Evolutionary conservation across 2,113 vertebrate genomes (phyloP), one percentile per base, ranked within the genome.

Genomic region (Mobula birostris): DNA sequence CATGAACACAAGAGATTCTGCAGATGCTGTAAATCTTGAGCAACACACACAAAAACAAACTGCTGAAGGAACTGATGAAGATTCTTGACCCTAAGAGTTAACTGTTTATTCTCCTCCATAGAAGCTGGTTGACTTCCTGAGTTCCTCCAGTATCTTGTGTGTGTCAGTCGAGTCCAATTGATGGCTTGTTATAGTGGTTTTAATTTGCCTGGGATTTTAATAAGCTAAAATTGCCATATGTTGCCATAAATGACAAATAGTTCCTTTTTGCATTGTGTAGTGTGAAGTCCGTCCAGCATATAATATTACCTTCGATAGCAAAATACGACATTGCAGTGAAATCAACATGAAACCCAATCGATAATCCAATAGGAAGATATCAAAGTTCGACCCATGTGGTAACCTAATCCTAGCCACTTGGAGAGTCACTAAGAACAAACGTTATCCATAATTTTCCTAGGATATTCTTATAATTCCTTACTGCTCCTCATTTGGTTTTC

Each of bases 261-360:
- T 17, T 36, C 85, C 85, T 66, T 19, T 66, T 68, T 32, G n/a
- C 66, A 66, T 90, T 21, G 85, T 66, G 3, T 90, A 17, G 29
- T 17, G 12, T 74, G 72, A n/a, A 5, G 14, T 90, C 85, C n/a
- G 29, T 66, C 85, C 85, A 66, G 85, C 61, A 88, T 63, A 63
- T 88, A 29, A 56, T 88, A 88, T 88, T 90, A 90, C 61, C 63
- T 66, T 90, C 66, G n/a, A 66, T 32, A 66, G 61, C 85, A 66
- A 90, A 68, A 17, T 19, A n/a, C 85, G 66, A 90, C 66, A 90
- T 66, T 66, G 29, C n/a, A 19, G n/a, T 90, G 63, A n/a, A 66
- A 90, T 90, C 29, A 90, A 19, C 29, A n/a, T 90, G 58, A 29
- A 32, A 32, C 7, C 56, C 2, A n/a, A 90, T 90, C 85, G 32